Conservation (phyloP, 64 coral and sea anemone genomes). For the Trachythela sp. region DNA sequence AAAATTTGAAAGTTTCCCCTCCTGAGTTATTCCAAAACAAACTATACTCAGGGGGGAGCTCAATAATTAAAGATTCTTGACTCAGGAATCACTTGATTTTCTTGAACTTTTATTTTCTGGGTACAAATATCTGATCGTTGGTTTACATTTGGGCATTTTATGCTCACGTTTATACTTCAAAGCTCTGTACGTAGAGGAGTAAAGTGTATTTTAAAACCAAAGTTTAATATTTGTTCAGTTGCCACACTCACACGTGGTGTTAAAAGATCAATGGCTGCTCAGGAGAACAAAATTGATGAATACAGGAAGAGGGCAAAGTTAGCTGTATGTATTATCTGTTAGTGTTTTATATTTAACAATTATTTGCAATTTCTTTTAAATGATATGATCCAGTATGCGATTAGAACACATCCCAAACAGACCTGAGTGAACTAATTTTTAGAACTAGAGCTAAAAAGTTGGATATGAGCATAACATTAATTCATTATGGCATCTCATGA, state of each 20-base stretch:
- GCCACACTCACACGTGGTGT: background rate
- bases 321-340: slow-evolving; percentile 41
- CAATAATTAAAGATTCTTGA: background rate
- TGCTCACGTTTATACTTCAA: background rate
- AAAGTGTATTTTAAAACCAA: background rate
- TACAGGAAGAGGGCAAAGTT: slow-evolving; percentile 72
- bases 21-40: background rate
- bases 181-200: background rate
- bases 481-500: too few relatives aligned
- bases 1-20: too few relatives aligned
- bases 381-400: too few relatives aligned
- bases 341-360: background rate
- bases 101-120: too few relatives aligned
- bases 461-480: too few relatives aligned
- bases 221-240: background rate
- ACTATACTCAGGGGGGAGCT: background rate
- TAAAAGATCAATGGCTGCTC: background rate
- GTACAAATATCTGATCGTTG: background rate
- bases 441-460: too few relatives aligned
- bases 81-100: too few relatives aligned
- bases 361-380: background rate
- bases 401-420: too few relatives aligned
- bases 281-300: slow-evolving; percentile 45
- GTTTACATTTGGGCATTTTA: background rate
- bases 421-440: too few relatives aligned